Percentiles rank a stretch among this genome's conserved stretches.
phyloP scores from a whole-genome alignment of 2,888 invertebrate species.

The Scaptodrosophila latifasciaeformis region DNA sequence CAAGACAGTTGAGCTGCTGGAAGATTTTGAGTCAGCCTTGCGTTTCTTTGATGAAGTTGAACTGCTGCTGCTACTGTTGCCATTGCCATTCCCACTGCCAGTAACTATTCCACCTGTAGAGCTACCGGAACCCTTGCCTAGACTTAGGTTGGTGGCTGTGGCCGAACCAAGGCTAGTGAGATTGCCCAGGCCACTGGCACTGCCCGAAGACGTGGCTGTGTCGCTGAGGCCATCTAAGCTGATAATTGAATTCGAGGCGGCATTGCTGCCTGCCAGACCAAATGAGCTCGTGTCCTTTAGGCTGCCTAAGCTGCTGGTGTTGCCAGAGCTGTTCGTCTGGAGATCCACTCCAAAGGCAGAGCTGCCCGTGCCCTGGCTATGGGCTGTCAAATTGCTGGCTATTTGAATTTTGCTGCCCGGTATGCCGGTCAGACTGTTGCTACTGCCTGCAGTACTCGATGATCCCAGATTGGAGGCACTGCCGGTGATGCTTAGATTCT shows the following conservation, averaged over 20 bases:
- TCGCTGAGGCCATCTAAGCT: too few species aligned
- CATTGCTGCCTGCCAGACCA: slow-evolving; percentile 15
- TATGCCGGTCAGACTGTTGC: not conserved
- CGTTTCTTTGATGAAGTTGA: slow-evolving; percentile 69
- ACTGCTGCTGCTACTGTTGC: slow-evolving; percentile 30
- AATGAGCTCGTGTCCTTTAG: slow-evolving; percentile 22
- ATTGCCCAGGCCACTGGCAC: not conserved
- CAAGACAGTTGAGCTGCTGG: slow-evolving; percentile 32
- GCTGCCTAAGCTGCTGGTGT: slow-evolving; percentile 8
- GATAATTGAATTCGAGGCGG: slow-evolving; percentile 20
- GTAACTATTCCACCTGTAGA: too few species aligned
- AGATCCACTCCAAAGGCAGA: slow-evolving; percentile 36
- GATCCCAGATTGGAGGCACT: slow-evolving; percentile 20
- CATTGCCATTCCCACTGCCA: slow-evolving; percentile 20
- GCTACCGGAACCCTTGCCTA: slow-evolving; percentile 18
- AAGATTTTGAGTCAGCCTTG: slow-evolving; percentile 68
- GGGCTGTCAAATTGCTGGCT: slow-evolving; percentile 30
- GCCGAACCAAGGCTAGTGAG: slow-evolving; percentile 11
- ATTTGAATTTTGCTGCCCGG: slow-evolving; percentile 33
- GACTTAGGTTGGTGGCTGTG: slow-evolving; percentile 37
- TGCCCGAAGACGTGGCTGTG: slow-evolving; percentile 11
- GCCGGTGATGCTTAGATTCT: slow-evolving; percentile 35
- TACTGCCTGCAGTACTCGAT: not conserved
- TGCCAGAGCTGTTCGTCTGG: slow-evolving; percentile 24
- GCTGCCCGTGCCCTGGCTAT: not conserved